Conservation (phyloP, 1,140 invertebrate species). For the Charaxes varanes region DNA sequence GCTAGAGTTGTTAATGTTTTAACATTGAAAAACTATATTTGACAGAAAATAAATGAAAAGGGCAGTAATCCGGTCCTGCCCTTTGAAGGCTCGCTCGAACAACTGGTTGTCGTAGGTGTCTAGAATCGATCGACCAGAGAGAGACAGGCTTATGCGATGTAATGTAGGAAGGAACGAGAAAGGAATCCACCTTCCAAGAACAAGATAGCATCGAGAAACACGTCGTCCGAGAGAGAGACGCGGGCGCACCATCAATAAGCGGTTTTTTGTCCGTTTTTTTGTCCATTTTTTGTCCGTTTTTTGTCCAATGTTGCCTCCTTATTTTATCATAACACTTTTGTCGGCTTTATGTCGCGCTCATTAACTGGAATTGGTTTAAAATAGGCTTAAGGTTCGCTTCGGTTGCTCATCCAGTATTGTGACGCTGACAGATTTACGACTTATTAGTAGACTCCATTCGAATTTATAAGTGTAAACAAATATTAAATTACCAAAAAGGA, state of each 20-base stretch:
- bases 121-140: slow-evolving; percentile 49
- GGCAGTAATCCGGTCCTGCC: slow-evolving; percentile 25
- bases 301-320: slow-evolving; percentile 41
- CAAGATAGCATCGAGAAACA: slow-evolving; percentile 60
- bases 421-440: too few species aligned
- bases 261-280: too few species aligned
- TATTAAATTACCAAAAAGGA: too few species aligned
- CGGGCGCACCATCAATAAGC: slow-evolving; percentile 53
- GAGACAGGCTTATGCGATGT: slow-evolving; percentile 21
- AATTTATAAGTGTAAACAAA: too few species aligned
- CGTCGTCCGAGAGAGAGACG: slow-evolving; percentile 48
- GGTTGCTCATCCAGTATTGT: too few species aligned
- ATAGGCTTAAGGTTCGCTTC: slow-evolving; percentile 17
- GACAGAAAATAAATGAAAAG: too few species aligned
- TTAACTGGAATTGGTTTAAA: slow-evolving; percentile 38
- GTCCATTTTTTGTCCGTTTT: slow-evolving; percentile 30
- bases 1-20: too few species aligned
- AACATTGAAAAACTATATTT: too few species aligned
- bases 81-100: slow-evolving; percentile 26
- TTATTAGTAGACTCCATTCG: too few species aligned
- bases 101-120: slow-evolving; percentile 51
- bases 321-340: slow-evolving; percentile 66
- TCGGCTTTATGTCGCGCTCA: slow-evolving; percentile 44
- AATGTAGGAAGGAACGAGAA: slow-evolving; percentile 21
- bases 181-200: slow-evolving; percentile 46